Base-by-base conservation (phyloP, 2,888 invertebrate species). In the Acronicta leporina region DNA sequence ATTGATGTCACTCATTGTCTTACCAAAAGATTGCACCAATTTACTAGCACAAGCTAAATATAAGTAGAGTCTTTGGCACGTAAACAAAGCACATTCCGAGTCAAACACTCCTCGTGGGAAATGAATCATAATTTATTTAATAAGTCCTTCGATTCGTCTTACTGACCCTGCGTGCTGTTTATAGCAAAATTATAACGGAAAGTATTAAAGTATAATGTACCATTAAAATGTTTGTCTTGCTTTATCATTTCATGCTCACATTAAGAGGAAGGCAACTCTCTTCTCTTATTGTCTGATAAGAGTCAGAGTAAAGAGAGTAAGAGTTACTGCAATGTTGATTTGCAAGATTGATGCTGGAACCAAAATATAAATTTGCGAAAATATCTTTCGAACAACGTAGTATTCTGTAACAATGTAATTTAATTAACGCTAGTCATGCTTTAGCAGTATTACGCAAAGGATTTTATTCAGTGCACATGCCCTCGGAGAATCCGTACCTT, bases 91-190 rank as follows among this genome's bases (percentile, higher is more conserved):
- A 70, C 59, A 75, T 71, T 59, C 66, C 58, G 20, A 30, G 11
- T 61, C 51, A 65, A 56, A 47, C 55, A 55, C 59, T 57, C 63
- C 59, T 59, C 49, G 54, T 48, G 59, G 46, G 50, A 66, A 38
- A 54, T 76, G 77, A 80, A 49, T 80, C 76, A 81, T 73, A 57
- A 75, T 69, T 74, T 68, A 68, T 69, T 71, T 57, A 71, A 74
- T 72, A 75, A 72, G 56, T 46, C 48, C 59, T 64, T 54, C 33
- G 52, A 75, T 67, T 65, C 71, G 61, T 65, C 56, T 57, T 63
- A 68, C 38, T 65, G 56, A 45, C 66, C 68, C 50, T 73, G 25
- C 33, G 45, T 54, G 33, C 3, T 33, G 33, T 5, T 8, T 30
- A 30, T 30, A 9, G 3, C 33, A 33, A 33, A 4, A 33, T 33